Evolutionary conservation across 2,888 invertebrate species (phyloP).

Genomic region (Chironomus riparius): DNA sequence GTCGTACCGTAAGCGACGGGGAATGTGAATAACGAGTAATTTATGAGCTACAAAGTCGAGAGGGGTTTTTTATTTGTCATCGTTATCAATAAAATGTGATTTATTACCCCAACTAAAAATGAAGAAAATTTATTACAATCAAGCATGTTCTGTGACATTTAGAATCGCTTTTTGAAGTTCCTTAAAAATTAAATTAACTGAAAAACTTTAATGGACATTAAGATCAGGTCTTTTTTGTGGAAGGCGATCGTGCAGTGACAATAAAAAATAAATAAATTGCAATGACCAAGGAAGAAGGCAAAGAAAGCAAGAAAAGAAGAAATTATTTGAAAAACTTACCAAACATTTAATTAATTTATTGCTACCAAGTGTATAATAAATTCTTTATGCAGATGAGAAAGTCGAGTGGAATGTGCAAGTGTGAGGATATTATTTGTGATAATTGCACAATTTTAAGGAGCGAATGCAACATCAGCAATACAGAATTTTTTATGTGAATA

Average conservation of each 20-base stretch:
- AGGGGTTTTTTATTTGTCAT: background rate
- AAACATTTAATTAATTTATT: background rate
- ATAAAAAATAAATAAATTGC: background rate
- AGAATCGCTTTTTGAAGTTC: background rate
- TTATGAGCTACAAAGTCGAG: background rate
- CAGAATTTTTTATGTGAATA: no score
- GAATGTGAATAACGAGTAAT: background rate
- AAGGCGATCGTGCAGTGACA: no score
- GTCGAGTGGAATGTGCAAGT: background rate
- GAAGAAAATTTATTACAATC: background rate
- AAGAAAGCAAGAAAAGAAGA: background rate
- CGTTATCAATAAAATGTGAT: background rate
- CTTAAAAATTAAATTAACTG: background rate
- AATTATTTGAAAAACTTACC: background rate
- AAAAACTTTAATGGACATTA: background rate
- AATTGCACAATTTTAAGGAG: background rate
- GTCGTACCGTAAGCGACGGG: background rate
- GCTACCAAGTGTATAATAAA: background rate
- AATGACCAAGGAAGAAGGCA: background rate
- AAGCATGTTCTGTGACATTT: no score
- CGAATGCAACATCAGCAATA: background rate
- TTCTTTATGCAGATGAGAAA: background rate
- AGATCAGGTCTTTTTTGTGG: no score
- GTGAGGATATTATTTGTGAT: background rate
- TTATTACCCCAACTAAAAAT: background rate